Evolutionary conservation across 2,113 vertebrate genomes (phyloP).

Genomic region (Salvelinus fontinalis): DNA sequence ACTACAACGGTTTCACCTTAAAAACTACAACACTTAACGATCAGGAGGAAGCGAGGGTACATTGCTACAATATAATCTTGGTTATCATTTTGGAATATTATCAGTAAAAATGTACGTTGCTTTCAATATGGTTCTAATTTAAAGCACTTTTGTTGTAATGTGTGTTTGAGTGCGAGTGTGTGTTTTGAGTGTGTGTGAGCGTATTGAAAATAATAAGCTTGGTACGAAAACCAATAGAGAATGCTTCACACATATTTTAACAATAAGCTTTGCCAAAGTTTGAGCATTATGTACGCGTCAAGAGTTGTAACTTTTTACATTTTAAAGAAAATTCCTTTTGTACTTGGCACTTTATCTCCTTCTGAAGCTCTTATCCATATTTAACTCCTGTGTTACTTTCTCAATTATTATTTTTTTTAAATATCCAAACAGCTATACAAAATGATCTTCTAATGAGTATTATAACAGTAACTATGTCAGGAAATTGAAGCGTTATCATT

Average conservation of each 20-base stretch:
- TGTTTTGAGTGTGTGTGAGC: too few relatives aligned
- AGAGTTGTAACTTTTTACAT: conserved; percentile 50
- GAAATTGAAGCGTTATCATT: conserved; percentile 45
- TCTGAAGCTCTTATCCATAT: conserved; percentile 64
- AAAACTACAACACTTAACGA: conserved; percentile 51
- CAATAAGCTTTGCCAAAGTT: conserved; percentile 62
- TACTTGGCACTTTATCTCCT: conserved; percentile 79
- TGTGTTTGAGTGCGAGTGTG: conserved; percentile 18
- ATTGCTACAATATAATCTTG: background rate
- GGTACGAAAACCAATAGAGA: conserved; percentile 52
- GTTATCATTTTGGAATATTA: conserved; percentile 9
- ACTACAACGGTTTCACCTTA: conserved; percentile 35
- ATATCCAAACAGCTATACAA: conserved; percentile 47
- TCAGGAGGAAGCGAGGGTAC: conserved; percentile 12
- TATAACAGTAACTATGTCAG: conserved; percentile 42
- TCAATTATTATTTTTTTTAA: background rate
- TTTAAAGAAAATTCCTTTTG: conserved; percentile 58
- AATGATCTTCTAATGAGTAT: conserved; percentile 44
- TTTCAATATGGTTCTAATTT: conserved; percentile 52
- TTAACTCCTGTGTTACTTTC: conserved; percentile 54
- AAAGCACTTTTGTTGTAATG: conserved; percentile 74
- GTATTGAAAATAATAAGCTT: conserved; percentile 65
- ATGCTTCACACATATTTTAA: conserved; percentile 59
- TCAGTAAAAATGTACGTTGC: conserved; percentile 31
- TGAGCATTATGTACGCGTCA: conserved; percentile 59